A percentile compares a stretch with the other conserved stretches of the same genome.
phyloP scores from a whole-genome alignment of 2,888 invertebrate genomes.

The Gryllus longicercus region DNA sequence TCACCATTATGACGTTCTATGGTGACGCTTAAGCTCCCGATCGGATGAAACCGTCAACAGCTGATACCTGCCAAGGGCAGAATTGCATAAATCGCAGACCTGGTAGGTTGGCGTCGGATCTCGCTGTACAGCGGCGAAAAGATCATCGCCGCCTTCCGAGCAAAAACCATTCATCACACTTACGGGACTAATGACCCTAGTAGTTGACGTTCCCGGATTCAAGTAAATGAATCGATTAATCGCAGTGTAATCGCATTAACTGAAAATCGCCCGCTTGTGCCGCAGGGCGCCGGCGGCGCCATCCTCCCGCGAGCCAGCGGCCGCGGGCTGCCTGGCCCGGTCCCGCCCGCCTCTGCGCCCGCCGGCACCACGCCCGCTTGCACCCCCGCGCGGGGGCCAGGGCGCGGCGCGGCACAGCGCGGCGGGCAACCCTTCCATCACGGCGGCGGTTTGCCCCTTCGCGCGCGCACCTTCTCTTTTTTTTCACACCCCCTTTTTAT shows the following conservation, averaged over 20 bases:
- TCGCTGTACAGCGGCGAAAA: no score
- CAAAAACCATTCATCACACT: no score
- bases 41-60: no score
- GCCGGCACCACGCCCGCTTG: background rate
- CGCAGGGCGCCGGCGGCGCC: background rate
- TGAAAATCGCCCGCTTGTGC: background rate
- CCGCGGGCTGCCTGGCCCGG: background rate
- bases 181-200: no score
- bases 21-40: no score
- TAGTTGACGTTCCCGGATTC: no score
- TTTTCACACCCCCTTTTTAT: background rate
- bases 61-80: no score
- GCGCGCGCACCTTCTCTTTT: background rate
- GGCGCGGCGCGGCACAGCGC: conserved; percentile 17
- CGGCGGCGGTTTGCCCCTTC: background rate
- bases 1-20: no score
- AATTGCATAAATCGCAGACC: no score
- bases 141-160: no score
- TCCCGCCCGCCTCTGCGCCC: conserved; percentile 7
- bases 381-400: background rate
- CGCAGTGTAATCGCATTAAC: background rate
- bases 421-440: background rate
- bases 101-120: no score
- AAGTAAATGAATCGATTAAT: no score
- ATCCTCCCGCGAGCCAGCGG: background rate